These are phyloP conservation scores for Drosophila leontia DNA, from an alignment of 1,140 invertebrate species.

Conservation along the genomic window DNA sequence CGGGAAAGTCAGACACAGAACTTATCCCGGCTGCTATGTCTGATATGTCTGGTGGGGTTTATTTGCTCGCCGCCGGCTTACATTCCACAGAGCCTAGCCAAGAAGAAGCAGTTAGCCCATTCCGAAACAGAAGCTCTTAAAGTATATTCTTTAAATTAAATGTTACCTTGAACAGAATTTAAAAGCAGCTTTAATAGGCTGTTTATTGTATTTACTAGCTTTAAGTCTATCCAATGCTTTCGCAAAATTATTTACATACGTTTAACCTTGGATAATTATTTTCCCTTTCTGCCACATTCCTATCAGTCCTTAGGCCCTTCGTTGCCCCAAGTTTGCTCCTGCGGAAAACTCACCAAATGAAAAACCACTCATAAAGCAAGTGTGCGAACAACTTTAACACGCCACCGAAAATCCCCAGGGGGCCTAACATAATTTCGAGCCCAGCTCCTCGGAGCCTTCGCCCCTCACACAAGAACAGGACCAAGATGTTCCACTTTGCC, in stretches of 20 bases:
- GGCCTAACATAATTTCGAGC: slow-evolving; percentile 21
- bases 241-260: neutral
- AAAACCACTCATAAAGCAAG: slow-evolving; percentile 19
- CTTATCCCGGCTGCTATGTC: slow-evolving; percentile 4
- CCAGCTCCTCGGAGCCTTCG: neutral
- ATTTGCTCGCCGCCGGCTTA: slow-evolving; percentile 9
- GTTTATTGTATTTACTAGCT: neutral
- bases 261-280: neutral
- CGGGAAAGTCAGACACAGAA: slow-evolving; percentile 17
- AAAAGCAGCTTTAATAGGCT: neutral
- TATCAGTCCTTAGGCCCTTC: slow-evolving; percentile 2
- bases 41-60: slow-evolving; percentile 32
- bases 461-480: slow-evolving; percentile 17
- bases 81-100: neutral
- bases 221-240: neutral
- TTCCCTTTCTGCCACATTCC: neutral
- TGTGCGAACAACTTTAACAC: slow-evolving; percentile 22
- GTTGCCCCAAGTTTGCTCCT: neutral
- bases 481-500: slow-evolving; percentile 61
- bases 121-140: neutral
- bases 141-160: neutral
- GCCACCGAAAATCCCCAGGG: slow-evolving; percentile 16
- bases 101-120: neutral
- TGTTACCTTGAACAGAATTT: neutral
- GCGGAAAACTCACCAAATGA: slow-evolving; percentile 4